Evolutionary conservation across 2,888 invertebrate genomes (phyloP), one percentile per base, ranked within the genome.

Genomic region (Saturnia japonica): DNA sequence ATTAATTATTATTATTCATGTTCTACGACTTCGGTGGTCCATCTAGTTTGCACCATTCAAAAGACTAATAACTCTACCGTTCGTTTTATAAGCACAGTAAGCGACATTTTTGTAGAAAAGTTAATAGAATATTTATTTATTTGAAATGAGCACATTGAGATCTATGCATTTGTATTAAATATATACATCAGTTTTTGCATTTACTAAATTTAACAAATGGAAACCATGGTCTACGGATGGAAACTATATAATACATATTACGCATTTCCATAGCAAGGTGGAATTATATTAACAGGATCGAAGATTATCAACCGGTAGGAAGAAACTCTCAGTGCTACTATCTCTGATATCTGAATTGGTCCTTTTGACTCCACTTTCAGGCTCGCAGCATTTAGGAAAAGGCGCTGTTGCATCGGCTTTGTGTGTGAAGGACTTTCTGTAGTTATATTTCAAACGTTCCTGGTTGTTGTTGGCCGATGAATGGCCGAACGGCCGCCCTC

Each of bases 321-420:
- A 87, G 73, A 91, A 89, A 74, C 89, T 90, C 45, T 91, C 92
- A 1, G 88, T 90, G 69, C 90, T 89, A 72, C 88, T 85, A 28
- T 88, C 87, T 70, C 88, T 87, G 40, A 79, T 77, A 19, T 86
- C 87, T 9, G 88, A 70, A 71, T 82, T 84, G 0, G 77, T 73
- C 62, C 81, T 84, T 72, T 83, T 85, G 6, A 83, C 78, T 1
- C 87, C 87, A 68, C 87, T 90, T 62, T 89, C 91, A 54, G 81
- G 84, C 68, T 93, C 93, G 74, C 93, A 93, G 78, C 93, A 93
- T 77, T 89, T 91, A 0, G 93, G 93, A 75, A 93, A 93, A 0
- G 93, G 92, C 0, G 90, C 90, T 70, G 77, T 79, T 72, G 73
- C 80, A 74, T 91, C 87, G 7, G 85, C 77, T 75, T 85, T 88